phyloP scores from a whole-genome alignment of 1,140 invertebrate species.

The Battus philenor region DNA sequence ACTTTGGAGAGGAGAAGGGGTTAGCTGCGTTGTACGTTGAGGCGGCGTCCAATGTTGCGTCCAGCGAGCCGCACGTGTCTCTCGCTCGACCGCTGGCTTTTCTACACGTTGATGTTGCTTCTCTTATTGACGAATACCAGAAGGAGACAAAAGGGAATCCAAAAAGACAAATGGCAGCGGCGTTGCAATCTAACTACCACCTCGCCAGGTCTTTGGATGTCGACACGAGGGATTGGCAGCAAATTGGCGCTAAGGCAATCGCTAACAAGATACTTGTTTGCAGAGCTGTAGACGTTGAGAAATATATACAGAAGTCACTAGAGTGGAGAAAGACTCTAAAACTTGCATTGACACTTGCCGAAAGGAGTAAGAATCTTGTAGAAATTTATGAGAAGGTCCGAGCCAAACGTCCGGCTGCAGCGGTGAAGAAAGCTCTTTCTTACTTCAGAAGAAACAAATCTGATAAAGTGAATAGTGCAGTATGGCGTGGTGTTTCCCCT shows the following conservation, averaged over 20 bases:
- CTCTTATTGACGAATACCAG: background rate
- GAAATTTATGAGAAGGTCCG: conserved; percentile 23
- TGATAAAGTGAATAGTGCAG: background rate
- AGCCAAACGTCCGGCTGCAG: conserved; percentile 25
- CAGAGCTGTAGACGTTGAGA: conserved; percentile 24
- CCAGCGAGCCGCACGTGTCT: conserved; percentile 14
- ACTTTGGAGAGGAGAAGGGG: conserved; percentile 36
- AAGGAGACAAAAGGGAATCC: conserved; percentile 2
- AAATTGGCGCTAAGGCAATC: conserved; percentile 37
- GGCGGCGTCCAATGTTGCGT: conserved; percentile 19
- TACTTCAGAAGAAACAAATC: conserved; percentile 6
- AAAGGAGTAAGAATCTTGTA: conserved; percentile 18
- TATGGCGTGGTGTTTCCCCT: conserved; percentile 2
- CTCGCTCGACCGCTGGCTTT: conserved; percentile 22
- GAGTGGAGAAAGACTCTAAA: conserved; percentile 25
- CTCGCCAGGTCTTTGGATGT: conserved; percentile 29
- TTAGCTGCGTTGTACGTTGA: conserved; percentile 28
- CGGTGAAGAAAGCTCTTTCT: conserved; percentile 13
- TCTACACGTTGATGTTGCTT: background rate
- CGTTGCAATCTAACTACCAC: conserved; percentile 34
- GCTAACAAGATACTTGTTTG: conserved; percentile 33
- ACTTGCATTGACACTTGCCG: conserved; percentile 27
- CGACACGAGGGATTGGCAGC: conserved; percentile 25
- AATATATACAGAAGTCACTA: conserved; percentile 26
- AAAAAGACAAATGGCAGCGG: conserved; percentile 23